Base-by-base conservation (phyloP, 2,888 invertebrate genomes). In the Drosophila koepferae region DNA sequence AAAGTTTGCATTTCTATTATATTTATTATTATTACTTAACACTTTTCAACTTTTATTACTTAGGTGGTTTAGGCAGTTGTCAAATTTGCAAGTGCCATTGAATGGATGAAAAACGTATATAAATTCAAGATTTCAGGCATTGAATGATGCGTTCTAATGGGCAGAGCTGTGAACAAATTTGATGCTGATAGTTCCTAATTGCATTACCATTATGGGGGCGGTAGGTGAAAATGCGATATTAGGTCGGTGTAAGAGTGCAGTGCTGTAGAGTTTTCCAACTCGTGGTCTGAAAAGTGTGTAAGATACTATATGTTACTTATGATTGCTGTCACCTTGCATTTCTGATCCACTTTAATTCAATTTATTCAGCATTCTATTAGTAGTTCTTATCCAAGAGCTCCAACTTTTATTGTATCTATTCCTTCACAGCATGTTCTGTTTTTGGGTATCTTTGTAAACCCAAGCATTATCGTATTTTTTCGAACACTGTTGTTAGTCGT, bases 21-120 rank as follows among this genome's bases (percentile, higher is more conserved):
- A 54, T 49, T 38, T 49, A 55, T 18, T 40, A n/a, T 56, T 63
- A 61, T 43, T 46, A 53, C 23, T 53, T 61, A 14, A 46, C 56
- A 55, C 31, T 43, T 36, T 20, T n/a, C 56, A n/a, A 31, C 36
- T 20, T 38, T 49, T 64, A 48, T 41, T 48, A 16, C 40, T 31
- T 34, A 12, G 40, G 12, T 38, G 23, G n/a, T 12, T 53, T n/a
- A 6, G 51, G 51, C 34, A 51, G 51, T 38, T n/a, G 31, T 56
- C 56, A 16, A 31, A 43, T 20, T 56, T 31, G 43, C 41, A 34
- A 18, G 14, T 16, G 41, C 8, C 34, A 12, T 6, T 5, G 7
- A 31, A 23, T 54, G 16, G 2, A 10, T 16, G 6, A 2, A 23
- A 14, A 23, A 14, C 2, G 10, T 3, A 40, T 6, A 23, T 38